phyloP scores from a whole-genome alignment of 2,888 invertebrate genomes.

The Galerucella calmariensis region DNA sequence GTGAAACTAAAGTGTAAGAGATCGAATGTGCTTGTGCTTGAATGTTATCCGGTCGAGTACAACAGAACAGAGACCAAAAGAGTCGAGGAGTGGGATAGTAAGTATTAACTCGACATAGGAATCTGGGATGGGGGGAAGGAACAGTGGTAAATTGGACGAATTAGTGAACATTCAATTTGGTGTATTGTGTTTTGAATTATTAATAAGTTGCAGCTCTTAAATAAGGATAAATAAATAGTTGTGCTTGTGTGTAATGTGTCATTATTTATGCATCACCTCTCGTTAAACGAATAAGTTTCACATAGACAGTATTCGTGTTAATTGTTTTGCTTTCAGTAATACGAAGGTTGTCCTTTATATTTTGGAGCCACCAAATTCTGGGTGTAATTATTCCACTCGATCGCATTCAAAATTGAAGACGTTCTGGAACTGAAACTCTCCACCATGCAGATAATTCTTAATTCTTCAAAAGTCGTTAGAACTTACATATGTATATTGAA shows the following conservation, averaged over 20 bases:
- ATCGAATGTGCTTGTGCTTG: conserved; percentile 12
- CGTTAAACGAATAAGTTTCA: neutral
- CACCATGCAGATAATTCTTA: no score
- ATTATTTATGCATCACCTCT: neutral
- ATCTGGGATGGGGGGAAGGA: conserved; percentile 31
- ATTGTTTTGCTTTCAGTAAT: neutral
- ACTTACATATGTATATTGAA: no score
- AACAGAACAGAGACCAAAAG: conserved; percentile 1
- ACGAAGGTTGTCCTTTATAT: no score
- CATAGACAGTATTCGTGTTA: neutral
- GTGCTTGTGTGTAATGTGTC: neutral
- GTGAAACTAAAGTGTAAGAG: conserved; percentile 17
- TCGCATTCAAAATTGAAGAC: no score
- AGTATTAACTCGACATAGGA: conserved; percentile 29
- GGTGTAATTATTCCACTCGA: no score
- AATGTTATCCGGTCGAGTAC: conserved; percentile 15
- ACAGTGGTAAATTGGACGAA: conserved; percentile 31
- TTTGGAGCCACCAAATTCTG: no score
- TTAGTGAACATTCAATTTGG: conserved; percentile 13
- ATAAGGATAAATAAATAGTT: neutral
- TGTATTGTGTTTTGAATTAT: conserved; percentile 6
- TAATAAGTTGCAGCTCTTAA: neutral
- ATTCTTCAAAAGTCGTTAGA: no score
- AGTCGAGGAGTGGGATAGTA: conserved; percentile 21
- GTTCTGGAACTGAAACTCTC: no score